A percentile compares a stretch with the other conserved stretches of the same genome.
Conservation (phyloP, 2,113 vertebrate species). For the Perca fluviatilis region DNA sequence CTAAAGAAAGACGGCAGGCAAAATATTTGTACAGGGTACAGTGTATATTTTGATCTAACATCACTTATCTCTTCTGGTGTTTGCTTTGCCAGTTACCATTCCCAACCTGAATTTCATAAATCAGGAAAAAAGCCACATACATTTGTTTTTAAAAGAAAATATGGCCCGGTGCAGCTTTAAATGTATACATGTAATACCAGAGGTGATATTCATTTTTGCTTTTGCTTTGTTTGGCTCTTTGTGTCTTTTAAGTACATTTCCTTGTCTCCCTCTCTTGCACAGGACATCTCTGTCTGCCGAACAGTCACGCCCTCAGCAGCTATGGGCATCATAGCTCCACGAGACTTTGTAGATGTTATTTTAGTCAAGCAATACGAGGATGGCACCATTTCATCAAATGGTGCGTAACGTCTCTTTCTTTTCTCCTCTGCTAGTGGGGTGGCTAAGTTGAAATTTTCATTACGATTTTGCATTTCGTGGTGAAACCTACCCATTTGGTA, state of each 20-base stretch:
- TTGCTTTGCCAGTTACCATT: not conserved
- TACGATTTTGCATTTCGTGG: too few relatives aligned
- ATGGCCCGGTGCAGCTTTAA: conserved; percentile 25
- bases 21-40: not conserved
- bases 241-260: not conserved
- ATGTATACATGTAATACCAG: not conserved
- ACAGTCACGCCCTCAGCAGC: conserved; percentile 92
- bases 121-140: not conserved
- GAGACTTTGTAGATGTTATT: conserved; percentile 95
- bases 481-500: too few relatives aligned
- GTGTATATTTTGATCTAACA: not conserved
- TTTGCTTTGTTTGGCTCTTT: conserved; percentile 13
- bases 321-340: conserved; percentile 95
- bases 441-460: too few relatives aligned
- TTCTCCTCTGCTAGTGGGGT: not conserved
- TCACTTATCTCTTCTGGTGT: not conserved
- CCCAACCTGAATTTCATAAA: not conserved
- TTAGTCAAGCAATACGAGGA: conserved; percentile 89
- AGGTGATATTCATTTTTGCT: conserved; percentile 8
- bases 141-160: not conserved
- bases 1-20: not conserved
- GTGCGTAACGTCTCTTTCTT: conserved; percentile 79
- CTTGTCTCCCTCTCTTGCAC: conserved; percentile 50
- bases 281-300: conserved; percentile 89
- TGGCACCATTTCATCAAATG: conserved; percentile 90